These are phyloP conservation scores for Prionailurus bengalensis DNA, from an alignment of 2,113 vertebrate species.

Conservation along the genomic window DNA sequence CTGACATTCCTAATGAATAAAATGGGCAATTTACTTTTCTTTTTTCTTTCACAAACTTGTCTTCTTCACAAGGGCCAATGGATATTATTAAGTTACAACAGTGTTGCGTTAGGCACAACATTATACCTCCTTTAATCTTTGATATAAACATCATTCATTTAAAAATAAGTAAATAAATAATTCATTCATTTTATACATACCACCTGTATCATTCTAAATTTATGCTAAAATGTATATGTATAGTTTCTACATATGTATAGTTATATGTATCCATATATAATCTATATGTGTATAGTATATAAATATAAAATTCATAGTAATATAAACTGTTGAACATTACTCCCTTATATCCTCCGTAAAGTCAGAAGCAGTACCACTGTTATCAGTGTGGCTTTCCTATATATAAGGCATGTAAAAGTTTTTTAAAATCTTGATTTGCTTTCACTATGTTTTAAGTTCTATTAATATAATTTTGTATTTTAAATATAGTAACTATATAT, in stretches of 20 bases:
- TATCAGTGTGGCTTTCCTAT: not conserved
- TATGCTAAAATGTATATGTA: not conserved
- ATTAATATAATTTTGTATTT: constrained; percentile 19
- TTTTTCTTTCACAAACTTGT: constrained; percentile 15
- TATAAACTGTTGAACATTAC: not conserved
- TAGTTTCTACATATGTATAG: not conserved
- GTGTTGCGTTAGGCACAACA: not conserved
- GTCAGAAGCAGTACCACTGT: not conserved
- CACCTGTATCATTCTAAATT: not conserved
- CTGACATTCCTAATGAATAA: not conserved
- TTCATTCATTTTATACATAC: not conserved
- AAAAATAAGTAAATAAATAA: not conserved
- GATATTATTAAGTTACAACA: constrained; percentile 17
- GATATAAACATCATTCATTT: not conserved
- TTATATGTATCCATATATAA: not conserved
- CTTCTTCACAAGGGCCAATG: not conserved
- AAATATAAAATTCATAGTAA: not conserved
- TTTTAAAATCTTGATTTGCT: not conserved
- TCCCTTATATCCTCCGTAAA: not conserved
- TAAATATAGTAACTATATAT: not conserved
- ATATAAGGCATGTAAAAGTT: not conserved
- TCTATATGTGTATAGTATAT: not conserved
- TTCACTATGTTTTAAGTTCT: not conserved
- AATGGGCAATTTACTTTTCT: not conserved
- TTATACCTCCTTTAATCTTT: not conserved